These are phyloP conservation scores for Echinometra lucunter DNA, from an alignment of 53 echinoderm and acorn worm genomes.

Conservation along the genomic window DNA sequence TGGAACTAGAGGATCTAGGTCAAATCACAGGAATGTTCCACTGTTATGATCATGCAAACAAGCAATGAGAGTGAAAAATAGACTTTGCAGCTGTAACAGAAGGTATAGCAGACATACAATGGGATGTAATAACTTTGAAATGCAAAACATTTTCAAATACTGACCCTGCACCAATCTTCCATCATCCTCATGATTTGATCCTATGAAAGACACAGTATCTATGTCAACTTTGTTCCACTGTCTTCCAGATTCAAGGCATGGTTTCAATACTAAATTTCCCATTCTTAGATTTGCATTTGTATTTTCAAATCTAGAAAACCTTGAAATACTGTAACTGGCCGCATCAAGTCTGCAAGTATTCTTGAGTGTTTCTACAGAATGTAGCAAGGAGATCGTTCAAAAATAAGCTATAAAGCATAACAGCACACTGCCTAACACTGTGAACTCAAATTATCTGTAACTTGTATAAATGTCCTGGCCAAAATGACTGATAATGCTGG, in stretches of 20 bases:
- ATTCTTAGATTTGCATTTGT: not conserved
- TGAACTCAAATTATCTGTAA: not conserved
- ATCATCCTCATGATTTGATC: constrained; percentile 42
- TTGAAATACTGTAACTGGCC: not conserved
- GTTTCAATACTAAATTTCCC: not conserved
- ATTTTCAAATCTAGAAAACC: not conserved
- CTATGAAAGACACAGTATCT: constrained; percentile 61
- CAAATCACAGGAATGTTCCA: not conserved
- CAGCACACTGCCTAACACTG: not conserved
- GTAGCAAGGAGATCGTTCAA: not conserved
- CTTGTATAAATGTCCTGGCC: not conserved
- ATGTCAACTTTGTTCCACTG: not conserved
- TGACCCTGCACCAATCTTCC: constrained; percentile 53
- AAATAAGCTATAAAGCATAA: not conserved
- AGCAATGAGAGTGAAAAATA: not conserved
- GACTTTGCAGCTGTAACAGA: constrained; percentile 20
- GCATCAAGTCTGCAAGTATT: not conserved
- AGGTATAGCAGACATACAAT: constrained; percentile 36
- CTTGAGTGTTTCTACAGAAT: not conserved
- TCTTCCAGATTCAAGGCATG: no score
- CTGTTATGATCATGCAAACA: constrained; percentile 31
- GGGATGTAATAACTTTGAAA: not conserved
- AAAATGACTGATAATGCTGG: not conserved
- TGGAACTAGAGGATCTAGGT: not conserved
- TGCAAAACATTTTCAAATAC: constrained; percentile 33